These are phyloP conservation scores for Euclidia mi DNA, from an alignment of 2,888 invertebrate species.

Conservation along the genomic window DNA sequence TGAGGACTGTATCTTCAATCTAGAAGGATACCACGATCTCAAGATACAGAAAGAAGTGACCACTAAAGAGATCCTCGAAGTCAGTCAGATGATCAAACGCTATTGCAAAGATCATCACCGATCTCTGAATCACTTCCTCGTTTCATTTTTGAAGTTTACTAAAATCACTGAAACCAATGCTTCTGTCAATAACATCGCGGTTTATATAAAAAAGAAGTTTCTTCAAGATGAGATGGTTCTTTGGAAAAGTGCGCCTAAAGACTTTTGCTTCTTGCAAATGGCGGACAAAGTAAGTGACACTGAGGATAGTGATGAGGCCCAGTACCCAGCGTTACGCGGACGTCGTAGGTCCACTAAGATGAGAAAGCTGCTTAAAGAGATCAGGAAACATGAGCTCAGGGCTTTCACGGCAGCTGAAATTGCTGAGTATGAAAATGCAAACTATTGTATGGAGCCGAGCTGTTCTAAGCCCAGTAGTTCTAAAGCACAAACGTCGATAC, in stretches of 20 bases:
- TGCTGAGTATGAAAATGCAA: background rate
- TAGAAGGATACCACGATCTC: conserved; percentile 61
- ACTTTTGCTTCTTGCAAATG: conserved; percentile 55
- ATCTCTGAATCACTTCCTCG: conserved; percentile 59
- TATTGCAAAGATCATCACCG: conserved; percentile 65
- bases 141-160: conserved; percentile 64
- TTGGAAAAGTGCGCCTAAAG: conserved; percentile 57
- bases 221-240: conserved; percentile 65
- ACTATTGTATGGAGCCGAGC: no score
- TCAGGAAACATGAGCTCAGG: conserved; percentile 28
- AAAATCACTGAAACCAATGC: conserved; percentile 57
- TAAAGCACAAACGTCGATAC: no score
- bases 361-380: conserved; percentile 36
- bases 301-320: no score
- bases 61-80: conserved; percentile 62
- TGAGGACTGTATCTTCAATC: conserved; percentile 60
- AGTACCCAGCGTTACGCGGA: no score
- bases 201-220: conserved; percentile 67
- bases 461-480: no score
- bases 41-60: conserved; percentile 56
- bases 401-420: conserved; percentile 11
- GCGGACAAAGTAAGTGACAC: background rate
- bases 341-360: conserved; percentile 29
- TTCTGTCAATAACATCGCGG: conserved; percentile 63
- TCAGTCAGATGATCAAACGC: conserved; percentile 68